Base-by-base conservation (phyloP, 2,888 invertebrate genomes). In the Tipula unca region DNA sequence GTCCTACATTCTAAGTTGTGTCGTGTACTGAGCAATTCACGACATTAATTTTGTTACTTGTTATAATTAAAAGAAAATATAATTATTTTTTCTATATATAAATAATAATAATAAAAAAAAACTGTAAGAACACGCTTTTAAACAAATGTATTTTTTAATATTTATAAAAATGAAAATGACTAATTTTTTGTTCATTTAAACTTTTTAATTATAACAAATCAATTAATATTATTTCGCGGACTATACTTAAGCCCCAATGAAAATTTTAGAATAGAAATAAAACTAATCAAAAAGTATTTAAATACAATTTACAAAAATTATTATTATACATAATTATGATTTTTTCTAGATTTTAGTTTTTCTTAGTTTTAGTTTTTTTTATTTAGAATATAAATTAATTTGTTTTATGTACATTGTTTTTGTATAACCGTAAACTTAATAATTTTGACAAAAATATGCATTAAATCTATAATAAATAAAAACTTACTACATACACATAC, bases 241-340 rank as follows among this genome's bases (percentile, higher is more conserved):
- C 69, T 69, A 20, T 69, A 69, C 69, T 69, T 69, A 69, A 69
- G 69, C 69, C 69, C 69, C 69, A 69, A 69, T 69, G 69, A 69
- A 48, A 69, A 69, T 69, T 25, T 69, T 69, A 69, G 69, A 69
- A 69, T 69, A 69, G 69, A 25, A 69, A 69, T 69, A 69, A 69
- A 69, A 69, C 69, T 69, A 69, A 69, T 69, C 69, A 69, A 69
- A 69, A 69, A 69, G 69, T 69, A 69, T 69, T 69, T 69, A 48
- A 48, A 48, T 48, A n/a, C 48, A 48, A 48, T 48, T 48, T 48
- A 48, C 10, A 69, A 69, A n/a, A 69, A 69, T 69, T 69, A 69
- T 69, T 69, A 69, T 69, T 25, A 69, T n/a, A n/a, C n/a, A n/a
- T 25, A 25, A 69, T 69, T 69, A 69, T 2, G 69, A 48, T 69